A percentile compares a stretch with the other conserved stretches of the same genome.
These are phyloP conservation scores for Lepus americanus DNA, from an alignment of 2,113 vertebrate species.

Conservation along the genomic window DNA sequence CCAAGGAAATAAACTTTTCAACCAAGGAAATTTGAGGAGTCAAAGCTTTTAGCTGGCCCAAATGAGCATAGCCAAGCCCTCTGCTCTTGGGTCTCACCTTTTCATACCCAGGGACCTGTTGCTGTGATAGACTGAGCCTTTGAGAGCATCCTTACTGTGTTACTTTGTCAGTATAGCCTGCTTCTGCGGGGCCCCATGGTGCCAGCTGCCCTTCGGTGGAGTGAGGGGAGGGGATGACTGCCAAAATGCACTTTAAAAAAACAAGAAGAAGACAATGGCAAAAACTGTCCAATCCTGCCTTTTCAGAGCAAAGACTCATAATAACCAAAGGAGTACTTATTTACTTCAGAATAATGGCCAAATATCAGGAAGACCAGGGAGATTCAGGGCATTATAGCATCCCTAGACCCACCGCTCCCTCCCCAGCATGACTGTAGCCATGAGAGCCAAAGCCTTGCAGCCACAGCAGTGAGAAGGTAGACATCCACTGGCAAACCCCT, in stretches of 20 bases:
- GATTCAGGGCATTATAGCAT: not conserved
- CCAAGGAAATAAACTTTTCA: no score
- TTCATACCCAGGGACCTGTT: no score
- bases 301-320: not conserved
- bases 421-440: not conserved
- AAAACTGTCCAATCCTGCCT: not conserved
- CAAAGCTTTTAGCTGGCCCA: no score
- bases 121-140: no score
- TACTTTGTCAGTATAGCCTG: no score
- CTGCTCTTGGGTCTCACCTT: no score
- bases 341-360: not conserved
- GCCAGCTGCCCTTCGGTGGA: no score
- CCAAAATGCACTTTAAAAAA: not conserved
- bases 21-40: no score
- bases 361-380: not conserved
- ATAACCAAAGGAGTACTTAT: not conserved
- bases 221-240: no score
- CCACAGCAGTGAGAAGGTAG: not conserved
- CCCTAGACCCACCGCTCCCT: not conserved
- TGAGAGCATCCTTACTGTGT: no score
- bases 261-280: not conserved
- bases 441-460: not conserved
- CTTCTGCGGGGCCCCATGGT: no score
- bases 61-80: no score
- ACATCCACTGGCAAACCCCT: accelerated